Evolutionary conservation across 2,113 vertebrate species (phyloP).

Genomic region (Gnathonemus longibarbis): DNA sequence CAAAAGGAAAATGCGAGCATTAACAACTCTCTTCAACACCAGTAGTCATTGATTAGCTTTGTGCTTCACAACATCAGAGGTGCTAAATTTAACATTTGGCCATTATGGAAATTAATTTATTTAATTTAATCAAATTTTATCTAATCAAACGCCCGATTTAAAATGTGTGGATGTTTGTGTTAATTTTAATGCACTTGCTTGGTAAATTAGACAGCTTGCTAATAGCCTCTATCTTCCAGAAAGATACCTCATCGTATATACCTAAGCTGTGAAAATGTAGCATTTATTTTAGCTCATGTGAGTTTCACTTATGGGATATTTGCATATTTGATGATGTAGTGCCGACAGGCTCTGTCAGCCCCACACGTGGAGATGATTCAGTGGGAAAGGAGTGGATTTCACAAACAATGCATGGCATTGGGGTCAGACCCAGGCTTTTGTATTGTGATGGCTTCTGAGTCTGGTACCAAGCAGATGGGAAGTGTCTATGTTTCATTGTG

Average conservation of each 20-base stretch:
- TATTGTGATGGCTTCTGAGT: conserved; percentile 74
- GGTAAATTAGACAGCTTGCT: neutral
- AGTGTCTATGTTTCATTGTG: conserved; percentile 64
- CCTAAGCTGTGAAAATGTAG: neutral
- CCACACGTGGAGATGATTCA: neutral
- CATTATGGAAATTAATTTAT: neutral
- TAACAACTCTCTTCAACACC: conserved; percentile 34
- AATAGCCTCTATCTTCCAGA: neutral
- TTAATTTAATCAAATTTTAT: neutral
- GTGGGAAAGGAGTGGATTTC: conserved; percentile 79
- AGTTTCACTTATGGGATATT: neutral
- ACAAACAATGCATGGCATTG: conserved; percentile 72
- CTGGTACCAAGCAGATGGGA: conserved; percentile 81
- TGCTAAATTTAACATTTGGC: neutral
- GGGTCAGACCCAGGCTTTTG: conserved; percentile 85
- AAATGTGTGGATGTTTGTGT: neutral
- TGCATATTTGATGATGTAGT: neutral
- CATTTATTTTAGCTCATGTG: neutral
- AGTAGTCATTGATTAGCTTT: neutral
- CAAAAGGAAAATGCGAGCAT: conserved; percentile 37
- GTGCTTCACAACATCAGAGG: neutral
- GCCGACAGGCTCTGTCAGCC: neutral
- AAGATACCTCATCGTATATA: neutral
- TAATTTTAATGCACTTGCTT: neutral
- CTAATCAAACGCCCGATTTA: neutral